Evolutionary conservation across 2,113 vertebrate genomes (phyloP).

Genomic region (Aldabrachelys gigantea): DNA sequence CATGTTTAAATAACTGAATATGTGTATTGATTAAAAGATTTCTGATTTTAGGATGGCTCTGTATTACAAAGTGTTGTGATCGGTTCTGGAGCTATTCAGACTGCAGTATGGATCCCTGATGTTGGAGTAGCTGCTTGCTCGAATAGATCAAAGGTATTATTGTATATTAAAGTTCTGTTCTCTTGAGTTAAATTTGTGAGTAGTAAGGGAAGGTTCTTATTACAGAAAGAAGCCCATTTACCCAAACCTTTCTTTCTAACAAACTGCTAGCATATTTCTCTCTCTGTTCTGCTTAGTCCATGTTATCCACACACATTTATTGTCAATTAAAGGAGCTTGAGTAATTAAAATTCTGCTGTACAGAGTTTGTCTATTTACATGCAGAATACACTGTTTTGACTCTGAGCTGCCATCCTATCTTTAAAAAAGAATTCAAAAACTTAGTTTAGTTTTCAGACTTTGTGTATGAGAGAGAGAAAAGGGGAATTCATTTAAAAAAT

Average conservation of each 20-base stretch:
- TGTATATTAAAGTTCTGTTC: neutral
- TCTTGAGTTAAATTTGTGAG: neutral
- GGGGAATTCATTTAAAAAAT: neutral
- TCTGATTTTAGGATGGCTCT: constrained; percentile 88
- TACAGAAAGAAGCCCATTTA: neutral
- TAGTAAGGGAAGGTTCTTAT: neutral
- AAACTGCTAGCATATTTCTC: neutral
- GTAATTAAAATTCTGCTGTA: neutral
- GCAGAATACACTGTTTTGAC: neutral
- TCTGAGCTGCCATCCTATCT: neutral
- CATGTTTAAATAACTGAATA: neutral
- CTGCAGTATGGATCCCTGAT: constrained; percentile 95
- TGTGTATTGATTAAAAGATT: neutral
- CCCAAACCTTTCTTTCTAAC: neutral
- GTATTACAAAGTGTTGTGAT: constrained; percentile 94
- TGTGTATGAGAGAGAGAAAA: neutral
- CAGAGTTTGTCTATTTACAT: neutral
- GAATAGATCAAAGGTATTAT: constrained; percentile 94
- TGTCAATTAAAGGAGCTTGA: neutral
- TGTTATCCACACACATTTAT: neutral
- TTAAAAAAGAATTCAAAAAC: neutral
- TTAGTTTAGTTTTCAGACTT: neutral
- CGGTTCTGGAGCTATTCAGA: constrained; percentile 94
- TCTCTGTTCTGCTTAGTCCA: neutral
- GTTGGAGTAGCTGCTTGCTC: constrained; percentile 96